Conservation (phyloP, 2,113 vertebrate species). For the Lethenteron camtschaticum region DNA sequence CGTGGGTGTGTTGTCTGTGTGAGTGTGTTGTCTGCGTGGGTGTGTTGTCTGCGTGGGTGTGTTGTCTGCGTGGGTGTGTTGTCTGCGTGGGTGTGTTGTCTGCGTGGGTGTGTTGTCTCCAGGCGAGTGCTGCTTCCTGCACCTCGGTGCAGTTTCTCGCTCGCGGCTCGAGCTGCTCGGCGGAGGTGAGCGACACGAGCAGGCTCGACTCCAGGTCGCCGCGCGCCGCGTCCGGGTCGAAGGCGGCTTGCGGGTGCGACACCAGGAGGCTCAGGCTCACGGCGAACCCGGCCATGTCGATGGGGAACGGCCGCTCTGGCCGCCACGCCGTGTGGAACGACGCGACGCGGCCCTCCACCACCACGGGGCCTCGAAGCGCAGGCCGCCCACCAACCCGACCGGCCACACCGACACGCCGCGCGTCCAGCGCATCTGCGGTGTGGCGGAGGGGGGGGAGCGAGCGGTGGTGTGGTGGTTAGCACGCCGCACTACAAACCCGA, state of each 20-base stretch:
- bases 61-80: no score
- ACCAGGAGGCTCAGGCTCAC: constrained; percentile 41
- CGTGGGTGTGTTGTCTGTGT: no score
- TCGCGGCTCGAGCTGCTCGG: constrained; percentile 56
- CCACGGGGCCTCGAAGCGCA: constrained; percentile 54
- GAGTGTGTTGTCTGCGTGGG: no score
- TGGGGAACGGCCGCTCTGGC: constrained; percentile 49
- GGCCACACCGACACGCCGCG: constrained; percentile 58
- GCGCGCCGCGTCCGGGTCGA: constrained; percentile 43
- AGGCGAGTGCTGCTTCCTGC: not conserved
- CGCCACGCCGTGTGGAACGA: constrained; percentile 69
- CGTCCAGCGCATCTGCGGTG: constrained; percentile 48
- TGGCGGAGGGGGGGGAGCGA: constrained; percentile 7
- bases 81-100: no score
- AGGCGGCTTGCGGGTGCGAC: constrained; percentile 33
- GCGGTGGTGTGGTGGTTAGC: not conserved
- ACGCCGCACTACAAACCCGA: not conserved
- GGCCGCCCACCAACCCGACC: constrained; percentile 57
- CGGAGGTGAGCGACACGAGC: constrained; percentile 40
- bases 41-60: no score
- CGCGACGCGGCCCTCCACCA: constrained; percentile 47
- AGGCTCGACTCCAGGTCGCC: constrained; percentile 68
- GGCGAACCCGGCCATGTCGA: constrained; percentile 71
- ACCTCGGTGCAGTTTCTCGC: constrained; percentile 59
- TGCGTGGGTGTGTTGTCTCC: no score